Base-by-base conservation (phyloP, 37 sponge, comb jelly and placozoan genomes). In the Theonella swinhoei region DNA sequence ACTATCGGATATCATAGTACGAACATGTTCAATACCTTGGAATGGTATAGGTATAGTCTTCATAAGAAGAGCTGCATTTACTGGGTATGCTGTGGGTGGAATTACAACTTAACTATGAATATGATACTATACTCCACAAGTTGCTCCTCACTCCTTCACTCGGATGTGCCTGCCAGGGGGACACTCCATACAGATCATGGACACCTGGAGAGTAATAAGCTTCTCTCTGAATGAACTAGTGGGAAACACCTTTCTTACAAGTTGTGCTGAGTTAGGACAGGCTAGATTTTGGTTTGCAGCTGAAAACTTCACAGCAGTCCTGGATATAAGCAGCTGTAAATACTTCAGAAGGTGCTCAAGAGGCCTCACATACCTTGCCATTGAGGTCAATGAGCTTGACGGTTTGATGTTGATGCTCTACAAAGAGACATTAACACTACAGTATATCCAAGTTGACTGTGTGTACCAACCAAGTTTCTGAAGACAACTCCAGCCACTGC, bases 131-230 rank as follows among this genome's bases (percentile, higher is more conserved):
- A n/a, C n/a, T n/a, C n/a, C n/a, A n/a, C n/a, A n/a, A 7, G 59
- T 30, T 29, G 32, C 4, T 59, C 28, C 23, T 28, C 59, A 77
- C 78, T 63, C 31, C 30, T 67, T 68, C 58, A 81, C 62, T 81
- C 72, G n/a, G 38, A 81, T 81, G 34, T 81, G 81, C 34, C 81
- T 67, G 26, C 38, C 60, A 11, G 81, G 81, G 1, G 81, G 81
- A 33, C 81, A 81, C n/a, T 68, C 35, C 4, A 69, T 24, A 29
- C 47, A 33, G 11, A 81, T 19, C 59, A 69, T 25, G 22, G 59
- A 5, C 8, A 69, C 61, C 81, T 81, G 33, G 0, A 81, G 5
- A 22, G 43, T 36, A 3, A 33, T 9, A 17, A 70, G 29, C 31
- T 70, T 33, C 24, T 20, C 19, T 7, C 29, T 20, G 5, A 5